A percentile compares a stretch with the other conserved stretches of the same genome.
These are phyloP conservation scores for Oophaga sylvatica DNA, from an alignment of 2,797 vertebrate genomes.

Conservation along the genomic window DNA sequence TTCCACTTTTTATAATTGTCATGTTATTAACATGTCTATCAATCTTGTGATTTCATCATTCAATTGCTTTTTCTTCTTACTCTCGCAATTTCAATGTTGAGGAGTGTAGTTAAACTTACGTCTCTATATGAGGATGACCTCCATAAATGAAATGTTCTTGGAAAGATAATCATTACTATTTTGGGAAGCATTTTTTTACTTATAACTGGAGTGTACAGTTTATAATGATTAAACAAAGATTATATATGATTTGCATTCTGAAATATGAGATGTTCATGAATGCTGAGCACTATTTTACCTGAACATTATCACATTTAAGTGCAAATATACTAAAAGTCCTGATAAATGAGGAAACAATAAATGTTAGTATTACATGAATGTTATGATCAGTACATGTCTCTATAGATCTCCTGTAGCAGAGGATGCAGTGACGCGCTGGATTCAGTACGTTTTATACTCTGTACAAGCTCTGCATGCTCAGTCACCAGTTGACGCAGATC, in stretches of 20 bases:
- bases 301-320: not conserved
- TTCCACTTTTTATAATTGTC: too few relatives aligned
- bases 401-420: slow-evolving; percentile 97
- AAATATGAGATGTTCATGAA: not conserved
- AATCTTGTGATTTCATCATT: too few relatives aligned
- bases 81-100: too few relatives aligned
- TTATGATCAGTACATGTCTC: slow-evolving; percentile 92
- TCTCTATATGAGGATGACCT: too few relatives aligned
- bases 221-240: too few relatives aligned
- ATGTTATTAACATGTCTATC: too few relatives aligned
- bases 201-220: too few relatives aligned
- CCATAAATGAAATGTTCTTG: too few relatives aligned
- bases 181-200: too few relatives aligned
- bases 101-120: too few relatives aligned
- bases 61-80: too few relatives aligned
- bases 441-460: slow-evolving; percentile 98
- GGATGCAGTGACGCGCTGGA: slow-evolving; percentile 95
- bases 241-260: not conserved
- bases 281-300: not conserved
- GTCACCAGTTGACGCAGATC: slow-evolving; percentile 97
- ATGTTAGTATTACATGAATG: not conserved
- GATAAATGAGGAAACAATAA: not conserved
- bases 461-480: slow-evolving; percentile 93
- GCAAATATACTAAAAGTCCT: not conserved
- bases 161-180: too few relatives aligned